These are phyloP conservation scores for Aegotheles bennettii DNA, from an alignment of 2,113 vertebrate species.

Conservation along the genomic window DNA sequence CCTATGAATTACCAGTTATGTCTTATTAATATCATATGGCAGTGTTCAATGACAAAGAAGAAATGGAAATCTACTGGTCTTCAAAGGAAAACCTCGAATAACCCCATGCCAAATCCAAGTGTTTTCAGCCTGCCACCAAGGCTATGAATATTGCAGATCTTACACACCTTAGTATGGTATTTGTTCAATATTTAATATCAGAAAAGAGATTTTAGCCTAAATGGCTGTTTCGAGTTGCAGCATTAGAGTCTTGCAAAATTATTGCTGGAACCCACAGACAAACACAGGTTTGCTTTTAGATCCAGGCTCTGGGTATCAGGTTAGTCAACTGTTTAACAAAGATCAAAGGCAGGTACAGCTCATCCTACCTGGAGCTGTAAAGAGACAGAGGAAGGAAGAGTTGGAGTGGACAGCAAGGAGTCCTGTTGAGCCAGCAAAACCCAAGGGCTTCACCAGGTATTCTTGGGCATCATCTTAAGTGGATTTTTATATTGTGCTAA, in stretches of 20 bases:
- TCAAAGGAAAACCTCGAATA: conserved; percentile 3
- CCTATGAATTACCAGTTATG: background rate
- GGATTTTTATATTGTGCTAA: background rate
- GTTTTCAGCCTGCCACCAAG: background rate
- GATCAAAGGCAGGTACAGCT: background rate
- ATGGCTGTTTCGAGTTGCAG: background rate
- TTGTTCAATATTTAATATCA: conserved; percentile 40
- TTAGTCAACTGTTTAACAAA: background rate
- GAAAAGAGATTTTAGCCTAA: background rate
- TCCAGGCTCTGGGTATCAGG: background rate
- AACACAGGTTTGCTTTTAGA: background rate
- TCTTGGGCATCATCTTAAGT: background rate
- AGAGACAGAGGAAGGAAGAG: background rate
- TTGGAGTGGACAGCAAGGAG: background rate
- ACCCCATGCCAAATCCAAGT: background rate
- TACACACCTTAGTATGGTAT: background rate
- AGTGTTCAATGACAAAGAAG: background rate
- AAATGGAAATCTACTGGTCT: background rate
- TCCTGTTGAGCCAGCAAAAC: background rate
- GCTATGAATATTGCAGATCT: conserved; percentile 39
- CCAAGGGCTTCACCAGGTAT: background rate
- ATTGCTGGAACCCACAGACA: background rate
- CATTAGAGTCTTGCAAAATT: background rate
- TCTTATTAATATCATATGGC: background rate
- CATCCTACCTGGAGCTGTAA: background rate